A percentile compares a stretch with the other conserved stretches of the same genome.
phyloP scores from a whole-genome alignment of 2,888 invertebrate species.

The Melolontha melolontha region DNA sequence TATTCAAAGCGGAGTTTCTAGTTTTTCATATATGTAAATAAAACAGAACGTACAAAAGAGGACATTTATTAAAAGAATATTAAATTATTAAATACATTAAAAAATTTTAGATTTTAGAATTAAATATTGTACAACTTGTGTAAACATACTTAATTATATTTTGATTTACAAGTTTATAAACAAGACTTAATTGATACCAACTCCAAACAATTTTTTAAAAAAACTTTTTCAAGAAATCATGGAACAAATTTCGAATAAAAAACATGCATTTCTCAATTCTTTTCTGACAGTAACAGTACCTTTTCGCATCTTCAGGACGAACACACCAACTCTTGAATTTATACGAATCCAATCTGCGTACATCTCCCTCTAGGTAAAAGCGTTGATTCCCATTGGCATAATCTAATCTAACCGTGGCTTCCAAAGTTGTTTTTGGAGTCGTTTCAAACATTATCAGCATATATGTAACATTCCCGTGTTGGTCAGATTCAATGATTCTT shows the following conservation, averaged over 20 bases:
- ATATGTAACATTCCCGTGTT: constrained; percentile 4
- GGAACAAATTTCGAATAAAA: not conserved
- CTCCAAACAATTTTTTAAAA: too few species aligned
- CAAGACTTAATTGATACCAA: too few species aligned
- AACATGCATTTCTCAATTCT: not conserved
- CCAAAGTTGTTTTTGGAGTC: constrained; percentile 13
- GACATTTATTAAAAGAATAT: too few species aligned
- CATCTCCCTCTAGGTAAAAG: constrained; percentile 70
- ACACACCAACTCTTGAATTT: constrained; percentile 68
- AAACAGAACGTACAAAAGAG: too few species aligned
- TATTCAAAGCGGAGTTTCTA: too few species aligned
- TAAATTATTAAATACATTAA: too few species aligned
- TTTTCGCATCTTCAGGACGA: constrained; percentile 64
- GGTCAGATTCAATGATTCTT: not conserved
- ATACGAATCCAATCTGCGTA: constrained; percentile 72
- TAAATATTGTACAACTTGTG: too few species aligned
- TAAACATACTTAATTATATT: too few species aligned
- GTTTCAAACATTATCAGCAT: constrained; percentile 25
- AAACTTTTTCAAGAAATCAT: not conserved
- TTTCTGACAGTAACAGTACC: constrained; percentile 69
- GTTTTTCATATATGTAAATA: too few species aligned
- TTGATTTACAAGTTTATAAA: too few species aligned
- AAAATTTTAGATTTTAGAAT: too few species aligned
- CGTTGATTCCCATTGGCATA: not conserved
- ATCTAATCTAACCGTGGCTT: constrained; percentile 23